These are phyloP conservation scores for Menura novaehollandiae DNA, from an alignment of 2,113 vertebrate species.

Conservation along the genomic window DNA sequence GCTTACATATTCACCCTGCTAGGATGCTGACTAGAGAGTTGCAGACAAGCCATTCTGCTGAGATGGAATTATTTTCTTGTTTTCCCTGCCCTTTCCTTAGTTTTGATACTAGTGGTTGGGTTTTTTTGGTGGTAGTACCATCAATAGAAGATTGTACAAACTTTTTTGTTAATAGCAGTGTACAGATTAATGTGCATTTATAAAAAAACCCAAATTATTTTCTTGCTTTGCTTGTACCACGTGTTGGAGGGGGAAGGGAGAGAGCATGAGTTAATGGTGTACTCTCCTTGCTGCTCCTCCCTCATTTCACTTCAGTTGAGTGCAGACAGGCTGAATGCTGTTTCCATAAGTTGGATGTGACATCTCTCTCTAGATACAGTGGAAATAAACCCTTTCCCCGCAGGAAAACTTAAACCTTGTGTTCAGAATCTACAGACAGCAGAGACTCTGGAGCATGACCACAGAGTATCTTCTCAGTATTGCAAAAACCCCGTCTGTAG, in stretches of 20 bases:
- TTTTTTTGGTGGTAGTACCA: not conserved
- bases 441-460: not conserved
- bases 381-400: not conserved
- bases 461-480: accelerated
- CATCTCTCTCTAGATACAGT: not conserved
- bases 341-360: not conserved
- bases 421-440: not conserved
- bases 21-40: not conserved
- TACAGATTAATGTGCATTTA: not conserved
- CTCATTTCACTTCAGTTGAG: not conserved
- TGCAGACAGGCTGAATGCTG: not conserved
- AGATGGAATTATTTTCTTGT: not conserved
- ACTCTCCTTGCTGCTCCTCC: not conserved
- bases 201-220: not conserved
- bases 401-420: not conserved
- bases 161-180: not conserved
- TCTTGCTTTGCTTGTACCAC: not conserved
- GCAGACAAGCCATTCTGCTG: not conserved
- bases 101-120: not conserved
- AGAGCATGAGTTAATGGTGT: not conserved
- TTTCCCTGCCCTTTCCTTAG: not conserved
- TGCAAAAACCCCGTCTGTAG: no score
- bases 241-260: not conserved
- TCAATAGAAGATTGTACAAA: not conserved
- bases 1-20: not conserved